These are phyloP conservation scores for Cyclura pinguis DNA, from an alignment of 2,797 vertebrate genomes.

Conservation along the genomic window DNA sequence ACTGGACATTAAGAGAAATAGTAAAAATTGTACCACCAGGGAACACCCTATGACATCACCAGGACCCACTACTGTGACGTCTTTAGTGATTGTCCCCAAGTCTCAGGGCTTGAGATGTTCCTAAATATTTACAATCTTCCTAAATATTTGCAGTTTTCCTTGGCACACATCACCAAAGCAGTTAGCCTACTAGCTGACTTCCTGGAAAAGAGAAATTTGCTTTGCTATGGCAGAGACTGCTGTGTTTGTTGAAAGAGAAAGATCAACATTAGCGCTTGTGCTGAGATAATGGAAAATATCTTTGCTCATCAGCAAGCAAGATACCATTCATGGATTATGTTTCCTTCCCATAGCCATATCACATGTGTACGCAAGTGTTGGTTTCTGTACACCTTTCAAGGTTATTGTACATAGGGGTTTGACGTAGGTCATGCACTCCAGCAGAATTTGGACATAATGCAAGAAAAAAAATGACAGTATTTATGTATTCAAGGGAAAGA, in stretches of 20 bases:
- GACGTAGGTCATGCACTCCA: accelerated
- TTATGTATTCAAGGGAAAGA: constrained; percentile 4
- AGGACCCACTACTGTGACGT: too few relatives aligned
- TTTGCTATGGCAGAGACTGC: neutral
- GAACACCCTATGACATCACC: too few relatives aligned
- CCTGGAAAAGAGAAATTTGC: accelerated
- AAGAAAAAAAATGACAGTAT: constrained; percentile 13
- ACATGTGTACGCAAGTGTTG: accelerated
- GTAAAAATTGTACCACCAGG: too few relatives aligned
- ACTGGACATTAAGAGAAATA: too few relatives aligned
- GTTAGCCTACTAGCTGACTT: neutral
- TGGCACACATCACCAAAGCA: constrained; percentile 21
- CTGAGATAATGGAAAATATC: constrained; percentile 48
- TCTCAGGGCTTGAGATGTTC: too few relatives aligned
- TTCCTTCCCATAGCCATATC: neutral
- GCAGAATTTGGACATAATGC: constrained; percentile 8
- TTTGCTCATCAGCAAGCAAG: constrained; percentile 13
- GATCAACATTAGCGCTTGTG: constrained; percentile 30
- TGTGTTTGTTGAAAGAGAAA: constrained; percentile 23
- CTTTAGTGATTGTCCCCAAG: too few relatives aligned
- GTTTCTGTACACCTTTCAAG: accelerated
- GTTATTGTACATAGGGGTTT: accelerated
- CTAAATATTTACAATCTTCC: neutral
- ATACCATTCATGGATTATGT: neutral
- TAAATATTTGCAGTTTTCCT: neutral